Conservation (phyloP, 2,888 invertebrate genomes). For the Rhimphoctona megacephalus region DNA sequence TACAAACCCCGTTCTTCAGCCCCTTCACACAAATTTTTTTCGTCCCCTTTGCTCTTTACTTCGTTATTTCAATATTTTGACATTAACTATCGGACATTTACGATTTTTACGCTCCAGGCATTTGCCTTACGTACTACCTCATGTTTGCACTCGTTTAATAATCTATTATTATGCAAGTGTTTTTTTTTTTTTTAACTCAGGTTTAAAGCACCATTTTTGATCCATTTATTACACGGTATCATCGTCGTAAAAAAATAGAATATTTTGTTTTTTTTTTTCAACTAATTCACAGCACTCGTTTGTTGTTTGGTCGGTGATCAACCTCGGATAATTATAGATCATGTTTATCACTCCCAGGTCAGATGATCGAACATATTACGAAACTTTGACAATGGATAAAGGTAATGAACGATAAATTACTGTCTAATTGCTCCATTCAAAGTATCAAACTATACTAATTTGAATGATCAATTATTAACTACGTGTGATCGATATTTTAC, state of each 20-base stretch:
- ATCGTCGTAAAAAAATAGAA: no score
- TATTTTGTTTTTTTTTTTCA: no score
- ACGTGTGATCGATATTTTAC: background rate
- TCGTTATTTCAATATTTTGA: slow-evolving; percentile 1
- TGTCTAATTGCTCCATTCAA: background rate
- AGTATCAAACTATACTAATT: background rate
- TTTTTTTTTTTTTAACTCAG: background rate
- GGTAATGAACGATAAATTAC: background rate
- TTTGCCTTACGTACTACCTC: background rate
- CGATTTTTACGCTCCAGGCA: background rate
- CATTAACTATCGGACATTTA: background rate
- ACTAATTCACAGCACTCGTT: background rate
- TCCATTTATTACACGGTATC: no score
- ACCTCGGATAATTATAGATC: background rate
- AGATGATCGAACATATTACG: background rate
- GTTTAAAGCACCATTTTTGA: no score
- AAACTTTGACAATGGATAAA: background rate
- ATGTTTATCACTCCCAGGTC: background rate
- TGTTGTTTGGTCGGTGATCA: background rate
- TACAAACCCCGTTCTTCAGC: background rate
- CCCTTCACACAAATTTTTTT: background rate
- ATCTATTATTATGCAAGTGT: background rate
- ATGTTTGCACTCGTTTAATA: background rate
- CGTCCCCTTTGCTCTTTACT: background rate
- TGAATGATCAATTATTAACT: background rate